These are phyloP conservation scores for Promerops cafer DNA, from an alignment of 2,113 vertebrate genomes.

Conservation along the genomic window DNA sequence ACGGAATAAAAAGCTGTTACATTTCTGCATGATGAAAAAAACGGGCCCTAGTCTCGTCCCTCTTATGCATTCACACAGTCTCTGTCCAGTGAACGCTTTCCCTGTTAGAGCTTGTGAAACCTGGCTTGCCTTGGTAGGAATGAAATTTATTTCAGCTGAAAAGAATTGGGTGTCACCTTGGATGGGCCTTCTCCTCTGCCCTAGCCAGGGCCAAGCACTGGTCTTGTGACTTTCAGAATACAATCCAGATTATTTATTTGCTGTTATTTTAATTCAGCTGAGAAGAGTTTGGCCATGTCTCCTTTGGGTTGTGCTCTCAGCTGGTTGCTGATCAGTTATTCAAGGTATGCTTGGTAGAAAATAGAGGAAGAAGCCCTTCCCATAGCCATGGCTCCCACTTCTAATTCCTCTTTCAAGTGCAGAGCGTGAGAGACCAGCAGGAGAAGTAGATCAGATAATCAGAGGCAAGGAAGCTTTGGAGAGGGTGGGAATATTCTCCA, in stretches of 20 bases:
- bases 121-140: neutral
- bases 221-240: neutral
- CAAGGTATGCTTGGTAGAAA: neutral
- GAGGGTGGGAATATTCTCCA: neutral
- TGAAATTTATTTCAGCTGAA: neutral
- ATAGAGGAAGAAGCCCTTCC: neutral
- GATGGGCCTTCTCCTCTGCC: neutral
- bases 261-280: neutral
- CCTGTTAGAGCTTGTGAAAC: neutral
- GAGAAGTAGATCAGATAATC: neutral
- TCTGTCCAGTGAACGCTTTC: neutral
- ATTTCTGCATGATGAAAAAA: neutral
- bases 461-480: neutral
- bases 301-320: neutral
- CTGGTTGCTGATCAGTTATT: neutral
- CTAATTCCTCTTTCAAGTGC: neutral
- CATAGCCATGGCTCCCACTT: neutral
- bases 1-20: neutral
- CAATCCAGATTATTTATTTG: neutral
- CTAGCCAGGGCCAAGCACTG: neutral
- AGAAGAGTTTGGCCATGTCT: neutral
- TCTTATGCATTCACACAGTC: neutral
- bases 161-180: conserved; percentile 24
- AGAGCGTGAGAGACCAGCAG: neutral
- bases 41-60: neutral